Evolutionary conservation across 2,888 invertebrate species (phyloP).

Genomic region (Criorhina ranunculi): DNA sequence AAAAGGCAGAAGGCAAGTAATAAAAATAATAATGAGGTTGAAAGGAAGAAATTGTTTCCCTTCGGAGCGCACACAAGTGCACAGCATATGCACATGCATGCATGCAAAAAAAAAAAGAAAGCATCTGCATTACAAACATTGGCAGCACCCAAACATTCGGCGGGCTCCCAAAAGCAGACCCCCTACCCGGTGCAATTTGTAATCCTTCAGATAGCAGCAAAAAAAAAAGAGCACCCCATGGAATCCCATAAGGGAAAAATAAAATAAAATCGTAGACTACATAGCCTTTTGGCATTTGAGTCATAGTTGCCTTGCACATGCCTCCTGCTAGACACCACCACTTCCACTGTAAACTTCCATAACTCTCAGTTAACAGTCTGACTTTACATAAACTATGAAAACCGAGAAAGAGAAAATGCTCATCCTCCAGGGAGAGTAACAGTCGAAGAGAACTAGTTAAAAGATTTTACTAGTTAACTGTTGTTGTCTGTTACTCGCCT

Average conservation of each 20-base stretch:
- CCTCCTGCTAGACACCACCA: not conserved
- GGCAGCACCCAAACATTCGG: slow-evolving; percentile 74
- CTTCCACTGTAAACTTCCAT: slow-evolving; percentile 28
- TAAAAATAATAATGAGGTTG: slow-evolving; percentile 59
- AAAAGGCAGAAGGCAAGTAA: slow-evolving; percentile 56
- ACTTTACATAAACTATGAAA: slow-evolving; percentile 61
- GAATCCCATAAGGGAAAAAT: slow-evolving; percentile 4
- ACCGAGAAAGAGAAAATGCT: slow-evolving; percentile 3
- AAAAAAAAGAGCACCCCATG: slow-evolving; percentile 12
- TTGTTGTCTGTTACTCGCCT: slow-evolving; percentile 38
- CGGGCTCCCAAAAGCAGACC: slow-evolving; percentile 47
- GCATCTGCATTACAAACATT: slow-evolving; percentile 72
- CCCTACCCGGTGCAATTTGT: slow-evolving; percentile 22
- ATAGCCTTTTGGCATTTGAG: slow-evolving; percentile 72
- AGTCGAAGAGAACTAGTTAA: slow-evolving; percentile 54
- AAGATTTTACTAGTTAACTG: slow-evolving; percentile 45
- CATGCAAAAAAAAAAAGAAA: slow-evolving; percentile 36
- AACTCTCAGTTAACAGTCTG: slow-evolving; percentile 68
- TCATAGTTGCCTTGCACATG: slow-evolving; percentile 27
- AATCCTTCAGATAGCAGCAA: slow-evolving; percentile 48
- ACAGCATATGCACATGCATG: slow-evolving; percentile 30
- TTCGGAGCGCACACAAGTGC: slow-evolving; percentile 47
- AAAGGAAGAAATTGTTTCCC: slow-evolving; percentile 16
- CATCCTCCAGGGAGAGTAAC: slow-evolving; percentile 37
- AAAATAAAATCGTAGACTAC: slow-evolving; percentile 67